A percentile compares a stretch with the other conserved stretches of the same genome.
These are phyloP conservation scores for Chroicocephalus ridibundus DNA, from an alignment of 2,113 vertebrate species.

Conservation along the genomic window DNA sequence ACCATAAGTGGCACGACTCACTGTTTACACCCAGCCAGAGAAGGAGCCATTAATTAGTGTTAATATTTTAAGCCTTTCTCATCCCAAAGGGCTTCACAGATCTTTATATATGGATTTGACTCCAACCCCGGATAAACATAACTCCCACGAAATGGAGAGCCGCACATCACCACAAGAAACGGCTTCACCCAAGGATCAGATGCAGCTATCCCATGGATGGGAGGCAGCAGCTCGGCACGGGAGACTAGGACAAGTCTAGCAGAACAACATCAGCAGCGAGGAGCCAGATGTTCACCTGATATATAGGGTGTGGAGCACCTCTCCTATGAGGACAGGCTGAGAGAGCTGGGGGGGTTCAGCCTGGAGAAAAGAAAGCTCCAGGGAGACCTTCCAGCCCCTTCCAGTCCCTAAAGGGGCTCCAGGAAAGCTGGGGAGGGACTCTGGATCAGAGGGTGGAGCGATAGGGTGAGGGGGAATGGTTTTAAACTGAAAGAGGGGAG, in stretches of 20 bases:
- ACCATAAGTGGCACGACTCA: constrained; percentile 56
- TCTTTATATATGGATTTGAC: constrained; percentile 39
- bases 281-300: not conserved
- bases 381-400: not conserved
- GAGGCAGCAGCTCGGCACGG: rapidly evolving
- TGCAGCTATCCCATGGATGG: not conserved
- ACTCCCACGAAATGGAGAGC: not conserved
- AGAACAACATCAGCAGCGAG: not conserved
- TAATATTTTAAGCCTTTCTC: constrained; percentile 57
- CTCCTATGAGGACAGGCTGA: not conserved
- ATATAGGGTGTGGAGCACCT: not conserved
- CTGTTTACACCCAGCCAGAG: constrained; percentile 47
- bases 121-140: constrained; percentile 17
- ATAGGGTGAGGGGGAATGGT: not conserved
- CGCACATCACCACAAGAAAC: not conserved
- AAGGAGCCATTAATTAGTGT: constrained; percentile 41
- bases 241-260: not conserved
- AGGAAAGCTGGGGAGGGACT: not conserved
- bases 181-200: not conserved
- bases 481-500: not conserved
- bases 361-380: not conserved
- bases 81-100: not conserved
- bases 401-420: not conserved
- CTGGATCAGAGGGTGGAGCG: not conserved
- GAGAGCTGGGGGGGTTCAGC: not conserved